Evolutionary conservation across 2,797 vertebrate genomes (phyloP).

Genomic region (Falco cherrug): DNA sequence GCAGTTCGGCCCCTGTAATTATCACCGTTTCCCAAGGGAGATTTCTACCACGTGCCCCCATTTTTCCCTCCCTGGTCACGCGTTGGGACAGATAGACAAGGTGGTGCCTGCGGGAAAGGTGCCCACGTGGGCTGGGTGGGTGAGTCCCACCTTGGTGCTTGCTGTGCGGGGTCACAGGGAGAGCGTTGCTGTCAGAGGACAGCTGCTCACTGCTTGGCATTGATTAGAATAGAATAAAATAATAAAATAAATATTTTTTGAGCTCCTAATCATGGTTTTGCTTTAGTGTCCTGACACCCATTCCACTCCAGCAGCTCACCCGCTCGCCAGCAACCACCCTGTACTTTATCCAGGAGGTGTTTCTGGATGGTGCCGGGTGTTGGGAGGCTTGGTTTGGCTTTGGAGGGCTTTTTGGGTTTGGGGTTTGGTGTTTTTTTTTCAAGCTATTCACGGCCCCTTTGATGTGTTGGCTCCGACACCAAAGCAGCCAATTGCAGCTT

Average conservation of each 20-base stretch:
- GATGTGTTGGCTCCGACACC: not conserved
- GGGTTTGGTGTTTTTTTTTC: not conserved
- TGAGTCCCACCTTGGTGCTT: not conserved
- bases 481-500: not conserved
- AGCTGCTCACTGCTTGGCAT: not conserved
- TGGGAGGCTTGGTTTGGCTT: not conserved
- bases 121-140: not conserved
- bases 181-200: not conserved
- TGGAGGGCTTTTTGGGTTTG: not conserved
- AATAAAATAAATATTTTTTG: not conserved
- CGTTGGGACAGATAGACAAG: not conserved
- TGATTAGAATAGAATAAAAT: not conserved
- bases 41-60: not conserved
- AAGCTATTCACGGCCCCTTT: not conserved
- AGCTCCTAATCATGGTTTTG: not conserved
- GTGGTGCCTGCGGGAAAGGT: not conserved
- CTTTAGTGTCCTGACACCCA: not conserved
- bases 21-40: not conserved
- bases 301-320: not conserved
- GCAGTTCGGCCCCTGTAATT: not conserved
- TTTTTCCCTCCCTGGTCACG: not conserved
- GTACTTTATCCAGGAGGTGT: not conserved
- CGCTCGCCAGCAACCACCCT: not conserved
- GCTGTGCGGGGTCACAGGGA: not conserved
- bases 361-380: not conserved